phyloP scores from a whole-genome alignment of 2,113 vertebrate species.

The Oreochromis niloticus region DNA sequence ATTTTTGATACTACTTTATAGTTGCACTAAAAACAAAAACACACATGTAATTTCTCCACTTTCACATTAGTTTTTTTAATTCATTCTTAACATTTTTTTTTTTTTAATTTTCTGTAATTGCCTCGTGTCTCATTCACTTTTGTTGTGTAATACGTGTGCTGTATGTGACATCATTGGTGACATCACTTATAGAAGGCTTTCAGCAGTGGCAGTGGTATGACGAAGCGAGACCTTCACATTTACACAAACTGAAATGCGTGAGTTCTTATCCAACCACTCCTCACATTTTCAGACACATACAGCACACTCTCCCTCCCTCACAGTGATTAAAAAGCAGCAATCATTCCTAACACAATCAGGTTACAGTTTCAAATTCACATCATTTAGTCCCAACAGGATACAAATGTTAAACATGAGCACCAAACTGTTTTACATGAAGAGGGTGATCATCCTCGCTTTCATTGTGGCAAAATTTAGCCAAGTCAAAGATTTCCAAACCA shows the following conservation, averaged over 20 bases:
- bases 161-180: too few species aligned
- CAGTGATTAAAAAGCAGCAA: not conserved
- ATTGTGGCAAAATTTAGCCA: not conserved
- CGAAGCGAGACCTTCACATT: not conserved
- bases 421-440: not conserved
- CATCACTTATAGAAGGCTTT: not conserved
- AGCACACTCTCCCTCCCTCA: not conserved
- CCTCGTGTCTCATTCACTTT: not conserved
- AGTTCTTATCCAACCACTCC: not conserved
- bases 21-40: not conserved
- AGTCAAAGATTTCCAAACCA: not conserved
- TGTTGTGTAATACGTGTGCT: not conserved
- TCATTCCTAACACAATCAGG: not conserved
- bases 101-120: not conserved
- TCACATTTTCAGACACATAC: not conserved
- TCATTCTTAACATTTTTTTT: not conserved
- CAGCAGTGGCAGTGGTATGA: not conserved
- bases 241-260: not conserved
- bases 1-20: not conserved
- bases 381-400: not conserved
- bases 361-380: not conserved
- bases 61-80: not conserved
- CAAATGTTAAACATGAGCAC: not conserved
- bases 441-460: not conserved
- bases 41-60: not conserved